A percentile compares a stretch with the other conserved stretches of the same genome.
Evolutionary conservation across 2,888 invertebrate species (phyloP).

Genomic region (Drosophila macrospina): DNA sequence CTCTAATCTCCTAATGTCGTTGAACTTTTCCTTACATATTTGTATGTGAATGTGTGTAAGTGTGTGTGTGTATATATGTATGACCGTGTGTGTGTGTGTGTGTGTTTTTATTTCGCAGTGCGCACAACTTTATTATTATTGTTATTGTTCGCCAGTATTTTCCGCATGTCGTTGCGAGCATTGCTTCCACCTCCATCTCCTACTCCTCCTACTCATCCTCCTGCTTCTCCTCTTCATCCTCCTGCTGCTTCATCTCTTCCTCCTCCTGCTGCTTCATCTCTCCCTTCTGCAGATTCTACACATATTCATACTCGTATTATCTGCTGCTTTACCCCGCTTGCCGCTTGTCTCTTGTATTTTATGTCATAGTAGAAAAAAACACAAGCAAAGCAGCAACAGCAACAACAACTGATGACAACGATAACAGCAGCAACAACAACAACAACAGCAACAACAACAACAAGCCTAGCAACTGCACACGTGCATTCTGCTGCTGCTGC

Average conservation of each 20-base stretch:
- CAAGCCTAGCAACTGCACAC: conserved; percentile 58
- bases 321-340: conserved; percentile 17
- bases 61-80: neutral
- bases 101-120: conserved; percentile 43
- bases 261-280: too few species aligned
- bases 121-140: conserved; percentile 68
- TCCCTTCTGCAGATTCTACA: conserved; percentile 57
- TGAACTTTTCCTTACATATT: conserved; percentile 61
- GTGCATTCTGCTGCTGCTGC: conserved; percentile 65
- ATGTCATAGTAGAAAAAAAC: conserved; percentile 63
- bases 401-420: conserved; percentile 65
- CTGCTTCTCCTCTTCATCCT: neutral
- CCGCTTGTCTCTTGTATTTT: conserved; percentile 49
- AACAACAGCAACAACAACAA: conserved; percentile 44
- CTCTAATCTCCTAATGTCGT: conserved; percentile 80
- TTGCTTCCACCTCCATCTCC: conserved; percentile 5
- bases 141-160: conserved; percentile 60
- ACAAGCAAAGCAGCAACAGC: conserved; percentile 35
- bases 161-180: conserved; percentile 47
- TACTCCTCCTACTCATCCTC: neutral
- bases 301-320: conserved; percentile 28
- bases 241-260: too few species aligned
- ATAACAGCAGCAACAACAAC: conserved; percentile 69
- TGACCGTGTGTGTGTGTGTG: conserved; percentile 1
- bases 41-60: neutral